phyloP scores from a whole-genome alignment of 2,888 invertebrate genomes.

The Scaptomyza cyrtandrae region DNA sequence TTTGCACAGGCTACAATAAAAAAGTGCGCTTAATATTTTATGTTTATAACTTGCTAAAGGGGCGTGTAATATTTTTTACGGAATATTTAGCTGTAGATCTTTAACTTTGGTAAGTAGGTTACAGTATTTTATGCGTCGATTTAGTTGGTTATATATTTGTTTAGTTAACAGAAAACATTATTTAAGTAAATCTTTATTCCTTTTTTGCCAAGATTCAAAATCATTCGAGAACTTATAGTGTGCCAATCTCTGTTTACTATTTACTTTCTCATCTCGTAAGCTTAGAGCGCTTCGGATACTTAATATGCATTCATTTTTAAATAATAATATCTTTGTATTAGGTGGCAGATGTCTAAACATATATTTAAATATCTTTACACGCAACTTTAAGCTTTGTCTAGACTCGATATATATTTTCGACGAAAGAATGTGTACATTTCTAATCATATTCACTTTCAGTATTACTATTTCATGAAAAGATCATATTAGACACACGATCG shows the following conservation, averaged over 20 bases:
- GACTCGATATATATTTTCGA: not conserved
- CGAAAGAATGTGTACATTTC: not conserved
- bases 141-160: not conserved
- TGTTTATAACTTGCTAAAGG: slow-evolving; percentile 12
- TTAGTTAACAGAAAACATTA: too few relatives aligned
- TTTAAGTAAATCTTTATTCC: too few relatives aligned
- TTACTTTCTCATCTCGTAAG: too few relatives aligned
- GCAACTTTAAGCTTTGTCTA: too few relatives aligned
- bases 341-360: too few relatives aligned
- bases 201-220: not conserved
- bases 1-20: slow-evolving; percentile 29
- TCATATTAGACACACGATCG: not conserved
- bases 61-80: slow-evolving; percentile 3
- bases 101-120: not conserved
- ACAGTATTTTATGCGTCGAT: not conserved
- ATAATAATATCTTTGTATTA: too few relatives aligned
- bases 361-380: too few relatives aligned
- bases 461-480: not conserved
- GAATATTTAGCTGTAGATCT: not conserved
- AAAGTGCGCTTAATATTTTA: slow-evolving; percentile 1
- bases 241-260: too few relatives aligned
- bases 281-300: too few relatives aligned
- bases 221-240: not conserved
- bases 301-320: too few relatives aligned
- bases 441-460: not conserved